phyloP scores from a whole-genome alignment of 2,113 vertebrate species.

The Lamprologus tigripictilis region DNA sequence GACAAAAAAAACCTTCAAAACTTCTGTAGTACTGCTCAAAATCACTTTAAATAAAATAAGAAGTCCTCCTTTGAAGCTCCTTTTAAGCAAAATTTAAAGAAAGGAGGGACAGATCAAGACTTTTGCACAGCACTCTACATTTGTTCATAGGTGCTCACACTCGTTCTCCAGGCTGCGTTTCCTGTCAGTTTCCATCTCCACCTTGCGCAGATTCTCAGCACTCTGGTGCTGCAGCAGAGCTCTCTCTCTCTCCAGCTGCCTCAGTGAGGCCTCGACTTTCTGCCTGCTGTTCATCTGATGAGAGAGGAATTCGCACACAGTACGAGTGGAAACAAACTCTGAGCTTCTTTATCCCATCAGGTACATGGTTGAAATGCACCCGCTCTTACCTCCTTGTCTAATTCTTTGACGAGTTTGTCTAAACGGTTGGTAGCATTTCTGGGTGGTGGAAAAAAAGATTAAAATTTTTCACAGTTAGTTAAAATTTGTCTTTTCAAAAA shows the following conservation, averaged over 20 bases:
- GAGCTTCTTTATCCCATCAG: background rate
- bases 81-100: background rate
- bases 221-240: slow-evolving; percentile 93
- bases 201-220: slow-evolving; percentile 84
- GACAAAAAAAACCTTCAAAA: background rate
- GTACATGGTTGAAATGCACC: background rate
- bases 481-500: background rate
- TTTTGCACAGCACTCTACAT: background rate
- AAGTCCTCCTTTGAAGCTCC: background rate
- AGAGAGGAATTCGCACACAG: background rate
- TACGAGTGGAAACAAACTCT: background rate
- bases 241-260: slow-evolving; percentile 88
- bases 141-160: slow-evolving; percentile 55
- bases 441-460: slow-evolving; percentile 3
- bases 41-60: background rate
- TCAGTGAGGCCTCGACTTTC: slow-evolving; percentile 80
- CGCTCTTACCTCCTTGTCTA: slow-evolving; percentile 88
- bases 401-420: slow-evolving; percentile 88
- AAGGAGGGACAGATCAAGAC: background rate
- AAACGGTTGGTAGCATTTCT: slow-evolving; percentile 83
- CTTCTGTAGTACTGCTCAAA: background rate
- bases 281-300: slow-evolving; percentile 85
- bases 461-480: background rate
- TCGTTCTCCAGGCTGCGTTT: slow-evolving; percentile 92
- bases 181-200: slow-evolving; percentile 85